Base-by-base conservation (phyloP, 2,113 vertebrate species). In the Oncorhynchus nerka region DNA sequence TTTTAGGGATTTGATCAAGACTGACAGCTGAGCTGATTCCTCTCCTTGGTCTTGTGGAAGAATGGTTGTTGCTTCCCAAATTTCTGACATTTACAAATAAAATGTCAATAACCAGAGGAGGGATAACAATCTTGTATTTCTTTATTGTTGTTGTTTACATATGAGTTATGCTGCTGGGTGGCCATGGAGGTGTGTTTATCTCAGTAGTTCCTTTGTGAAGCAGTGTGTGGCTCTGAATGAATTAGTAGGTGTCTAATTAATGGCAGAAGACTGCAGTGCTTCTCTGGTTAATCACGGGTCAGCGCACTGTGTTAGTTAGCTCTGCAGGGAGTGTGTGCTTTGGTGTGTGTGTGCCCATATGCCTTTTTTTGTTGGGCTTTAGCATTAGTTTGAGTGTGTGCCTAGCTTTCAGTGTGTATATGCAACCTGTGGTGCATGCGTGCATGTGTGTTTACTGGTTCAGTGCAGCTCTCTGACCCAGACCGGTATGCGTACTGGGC, bases 401-500 rank as follows among this genome's bases (percentile, higher is more conserved):
- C 19, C 4, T 71, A 26, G n/a, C 22, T 28, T 15, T 55, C n/a
- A 8, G 59, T 20, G 66, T 68, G 30, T 61, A 6, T 61, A 49
- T 70, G 59, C n/a, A 62, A 62, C 59, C 59, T 71, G 64, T 68
- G 28, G 68, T 4, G 61, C 1, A n/a, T 26, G 45, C 19, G 30
- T 45, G 28, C 7, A 20, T 45, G 28, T 72, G 57, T 68, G 45
- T 70, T 4, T 28, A n/a, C 3, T 30, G 69, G 62, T 67, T 80
- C 61, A 71, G 11, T 11, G 34, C 48, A 24, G 8, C 30, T 65
- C 69, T 28, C 20, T 80, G 79, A 76, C 70, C 79, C 70, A 51
- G 64, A 72, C 68, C 68, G 64, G 45, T 39, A 45, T 71, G 73
- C 32, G 32, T 59, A 55, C 28, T 22, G 69, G 66, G n/a, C 13